phyloP scores from a whole-genome alignment of 23 tunicate genomes.

The Trididemnum miniatum region DNA sequence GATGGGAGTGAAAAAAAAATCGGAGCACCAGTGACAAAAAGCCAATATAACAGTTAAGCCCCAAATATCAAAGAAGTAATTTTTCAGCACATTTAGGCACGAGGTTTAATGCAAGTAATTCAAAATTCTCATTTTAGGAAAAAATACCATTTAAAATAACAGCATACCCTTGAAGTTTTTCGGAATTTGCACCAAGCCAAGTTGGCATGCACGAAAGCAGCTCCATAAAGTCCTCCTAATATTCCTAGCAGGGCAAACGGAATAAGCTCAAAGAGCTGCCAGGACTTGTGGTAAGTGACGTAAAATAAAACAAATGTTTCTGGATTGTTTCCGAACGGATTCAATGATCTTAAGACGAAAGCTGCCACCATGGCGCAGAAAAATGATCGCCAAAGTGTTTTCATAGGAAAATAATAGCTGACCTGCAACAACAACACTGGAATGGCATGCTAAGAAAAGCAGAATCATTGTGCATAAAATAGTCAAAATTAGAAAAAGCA shows the following conservation, averaged over 20 bases:
- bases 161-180: conserved; percentile 52
- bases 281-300: conserved; percentile 85
- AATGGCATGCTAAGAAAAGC: too few species aligned
- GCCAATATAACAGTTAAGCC: too few species aligned
- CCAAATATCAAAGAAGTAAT: too few species aligned
- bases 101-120: too few species aligned
- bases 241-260: conserved; percentile 89
- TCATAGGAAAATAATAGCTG: conserved; percentile 95
- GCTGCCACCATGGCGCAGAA: conserved; percentile 97
- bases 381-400: conserved; percentile 96
- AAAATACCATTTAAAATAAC: not conserved
- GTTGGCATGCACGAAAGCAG: conserved; percentile 85
- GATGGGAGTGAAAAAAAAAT: too few species aligned
- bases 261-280: conserved; percentile 89
- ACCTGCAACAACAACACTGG: conserved; percentile 49
- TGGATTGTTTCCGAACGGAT: conserved; percentile 90
- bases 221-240: conserved; percentile 91
- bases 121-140: too few species aligned
- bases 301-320: conserved; percentile 85
- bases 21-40: too few species aligned
- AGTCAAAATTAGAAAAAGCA: too few species aligned
- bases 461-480: too few species aligned
- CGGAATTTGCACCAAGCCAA: conserved; percentile 87
- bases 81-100: too few species aligned
- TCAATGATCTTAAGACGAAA: conserved; percentile 88